phyloP scores from a whole-genome alignment of 2,113 vertebrate species.

The Oplegnathus fasciatus region DNA sequence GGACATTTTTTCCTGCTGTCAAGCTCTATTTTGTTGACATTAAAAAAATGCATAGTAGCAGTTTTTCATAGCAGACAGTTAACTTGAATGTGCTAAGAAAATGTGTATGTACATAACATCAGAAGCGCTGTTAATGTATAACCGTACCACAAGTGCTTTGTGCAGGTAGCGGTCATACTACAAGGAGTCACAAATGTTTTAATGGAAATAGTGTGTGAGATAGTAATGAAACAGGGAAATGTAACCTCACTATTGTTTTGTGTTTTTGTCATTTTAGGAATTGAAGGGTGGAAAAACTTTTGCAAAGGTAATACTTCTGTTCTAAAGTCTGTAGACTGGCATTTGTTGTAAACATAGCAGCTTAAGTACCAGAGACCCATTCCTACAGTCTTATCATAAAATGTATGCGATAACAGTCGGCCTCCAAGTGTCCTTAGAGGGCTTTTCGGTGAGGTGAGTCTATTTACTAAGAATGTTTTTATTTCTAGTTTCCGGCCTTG shows the following conservation, averaged over 20 bases:
- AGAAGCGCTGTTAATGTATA: constrained; percentile 30
- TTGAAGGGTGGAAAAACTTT: constrained; percentile 96
- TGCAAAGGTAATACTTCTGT: constrained; percentile 90
- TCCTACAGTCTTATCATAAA: constrained; percentile 47
- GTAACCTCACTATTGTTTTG: background rate
- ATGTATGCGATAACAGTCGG: background rate
- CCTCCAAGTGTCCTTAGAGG: constrained; percentile 18
- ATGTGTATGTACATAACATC: constrained; percentile 6
- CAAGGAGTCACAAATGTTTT: background rate
- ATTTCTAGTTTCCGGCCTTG: constrained; percentile 28
- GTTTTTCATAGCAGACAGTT: background rate
- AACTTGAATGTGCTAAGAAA: background rate
- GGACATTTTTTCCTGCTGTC: background rate
- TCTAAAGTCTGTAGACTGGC: constrained; percentile 57
- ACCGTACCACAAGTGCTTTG: constrained; percentile 4
- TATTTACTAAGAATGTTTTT: constrained; percentile 25
- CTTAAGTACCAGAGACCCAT: background rate
- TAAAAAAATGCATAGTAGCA: background rate
- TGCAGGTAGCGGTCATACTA: background rate
- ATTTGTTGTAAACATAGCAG: constrained; percentile 59
- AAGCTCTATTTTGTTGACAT: constrained; percentile 23
- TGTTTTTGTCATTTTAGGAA: constrained; percentile 86
- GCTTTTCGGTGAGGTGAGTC: background rate
- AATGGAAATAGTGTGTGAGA: background rate
- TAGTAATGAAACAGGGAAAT: background rate